Percentiles rank a stretch among this genome's conserved stretches.
Evolutionary conservation across 2,797 vertebrate species (phyloP).

Genomic region (Eutrigla gurnardus): DNA sequence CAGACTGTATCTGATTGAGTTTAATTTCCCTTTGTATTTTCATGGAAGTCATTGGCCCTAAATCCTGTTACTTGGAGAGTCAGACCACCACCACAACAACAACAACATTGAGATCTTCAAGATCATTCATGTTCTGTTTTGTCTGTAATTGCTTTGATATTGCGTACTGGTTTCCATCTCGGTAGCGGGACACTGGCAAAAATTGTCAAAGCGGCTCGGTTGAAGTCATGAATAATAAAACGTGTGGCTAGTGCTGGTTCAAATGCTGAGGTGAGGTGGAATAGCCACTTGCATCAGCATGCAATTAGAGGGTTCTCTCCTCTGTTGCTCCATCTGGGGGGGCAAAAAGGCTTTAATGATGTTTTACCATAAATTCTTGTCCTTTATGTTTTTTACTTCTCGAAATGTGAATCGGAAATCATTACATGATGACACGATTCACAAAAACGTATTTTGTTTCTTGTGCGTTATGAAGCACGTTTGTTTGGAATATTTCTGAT

Average conservation of each 20-base stretch:
- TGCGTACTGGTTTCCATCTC: neutral
- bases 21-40: neutral
- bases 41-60: neutral
- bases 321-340: neutral
- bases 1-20: neutral
- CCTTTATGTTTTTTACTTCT: too few species aligned
- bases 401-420: neutral
- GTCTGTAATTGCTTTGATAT: neutral
- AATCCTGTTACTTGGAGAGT: neutral
- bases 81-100: neutral
- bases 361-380: neutral
- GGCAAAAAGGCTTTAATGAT: neutral
- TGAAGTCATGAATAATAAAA: conserved; percentile 48
- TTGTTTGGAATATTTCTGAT: neutral
- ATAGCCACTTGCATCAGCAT: conserved; percentile 37
- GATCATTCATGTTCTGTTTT: neutral
- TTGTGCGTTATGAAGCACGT: neutral
- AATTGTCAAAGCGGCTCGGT: conserved; percentile 8
- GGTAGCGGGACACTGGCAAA: neutral
- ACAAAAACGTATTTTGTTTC: neutral
- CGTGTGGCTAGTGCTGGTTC: conserved; percentile 8
- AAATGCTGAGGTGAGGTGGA: conserved; percentile 25
- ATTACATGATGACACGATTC: neutral
- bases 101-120: neutral
- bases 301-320: neutral